Conservation (phyloP, 1,140 invertebrate genomes). For the Meteorus sp. region DNA sequence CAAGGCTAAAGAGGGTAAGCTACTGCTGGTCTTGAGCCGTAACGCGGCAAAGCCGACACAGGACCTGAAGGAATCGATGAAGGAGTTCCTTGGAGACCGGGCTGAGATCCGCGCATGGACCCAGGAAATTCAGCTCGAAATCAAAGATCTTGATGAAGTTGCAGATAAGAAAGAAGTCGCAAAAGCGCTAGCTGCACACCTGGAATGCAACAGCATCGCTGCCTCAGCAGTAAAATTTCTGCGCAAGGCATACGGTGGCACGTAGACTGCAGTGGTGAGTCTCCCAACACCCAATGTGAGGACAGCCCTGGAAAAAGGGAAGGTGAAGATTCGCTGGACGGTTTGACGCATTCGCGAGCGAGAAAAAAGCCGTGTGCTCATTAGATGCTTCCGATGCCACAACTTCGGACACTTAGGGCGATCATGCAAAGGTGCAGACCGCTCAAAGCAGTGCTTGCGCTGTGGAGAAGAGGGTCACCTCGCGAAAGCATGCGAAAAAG, state of each 20-base stretch:
- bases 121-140: not conserved
- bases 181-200: not conserved
- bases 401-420: not conserved
- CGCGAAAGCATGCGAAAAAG: slow-evolving; percentile 22
- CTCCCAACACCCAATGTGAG: not conserved
- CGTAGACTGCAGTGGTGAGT: not conserved
- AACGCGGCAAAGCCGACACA: not conserved
- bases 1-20: not conserved
- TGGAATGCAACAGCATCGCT: not conserved
- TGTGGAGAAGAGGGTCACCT: slow-evolving; percentile 17
- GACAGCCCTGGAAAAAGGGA: not conserved
- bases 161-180: not conserved
- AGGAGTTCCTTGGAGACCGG: not conserved
- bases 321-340: not conserved
- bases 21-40: not conserved
- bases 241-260: not conserved
- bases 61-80: not conserved
- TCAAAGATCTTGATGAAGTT: too few species aligned
- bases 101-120: not conserved
- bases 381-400: not conserved
- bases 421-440: not conserved
- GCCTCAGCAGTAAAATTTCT: not conserved
- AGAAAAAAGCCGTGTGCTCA: not conserved
- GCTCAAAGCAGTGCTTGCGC: not conserved
- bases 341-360: not conserved